Percentiles rank a stretch among this genome's conserved stretches.
phyloP scores from a whole-genome alignment of 2,113 vertebrate genomes.

The Morone saxatilis region DNA sequence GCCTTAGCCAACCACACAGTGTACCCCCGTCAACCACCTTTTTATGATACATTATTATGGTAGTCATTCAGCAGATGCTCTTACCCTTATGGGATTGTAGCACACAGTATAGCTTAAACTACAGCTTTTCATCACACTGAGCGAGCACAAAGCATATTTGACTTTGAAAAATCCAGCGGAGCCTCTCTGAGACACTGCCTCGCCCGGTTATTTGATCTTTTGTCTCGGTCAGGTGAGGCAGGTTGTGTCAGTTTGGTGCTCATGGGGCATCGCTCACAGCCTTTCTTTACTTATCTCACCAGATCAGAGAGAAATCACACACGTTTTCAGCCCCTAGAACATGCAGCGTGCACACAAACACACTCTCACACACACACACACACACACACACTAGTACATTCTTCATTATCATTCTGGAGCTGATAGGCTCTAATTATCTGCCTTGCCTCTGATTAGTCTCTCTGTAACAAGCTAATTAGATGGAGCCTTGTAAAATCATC shows the following conservation, averaged over 20 bases:
- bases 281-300: conserved; percentile 29
- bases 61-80: conserved; percentile 62
- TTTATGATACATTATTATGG: conserved; percentile 59
- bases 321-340: conserved; percentile 20
- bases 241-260: conserved; percentile 37
- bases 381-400: conserved; percentile 43
- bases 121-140: conserved; percentile 54
- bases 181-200: conserved; percentile 42
- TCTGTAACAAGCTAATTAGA: conserved; percentile 84
- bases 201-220: conserved; percentile 60
- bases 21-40: conserved; percentile 48
- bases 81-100: conserved; percentile 54
- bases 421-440: conserved; percentile 83
- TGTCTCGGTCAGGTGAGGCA: conserved; percentile 59
- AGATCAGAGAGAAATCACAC: conserved; percentile 48
- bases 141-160: conserved; percentile 45
- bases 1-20: conserved; percentile 26
- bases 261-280: conserved; percentile 44
- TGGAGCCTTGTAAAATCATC: conserved; percentile 83
- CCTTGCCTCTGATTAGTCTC: conserved; percentile 82
- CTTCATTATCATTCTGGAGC: conserved; percentile 81
- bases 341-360: neutral
- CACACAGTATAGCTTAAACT: conserved; percentile 25
- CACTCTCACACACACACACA: conserved; percentile 15
- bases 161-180: conserved; percentile 52